Evolutionary conservation across 2,797 vertebrate species (phyloP).

Genomic region (Gallirallus australis): DNA sequence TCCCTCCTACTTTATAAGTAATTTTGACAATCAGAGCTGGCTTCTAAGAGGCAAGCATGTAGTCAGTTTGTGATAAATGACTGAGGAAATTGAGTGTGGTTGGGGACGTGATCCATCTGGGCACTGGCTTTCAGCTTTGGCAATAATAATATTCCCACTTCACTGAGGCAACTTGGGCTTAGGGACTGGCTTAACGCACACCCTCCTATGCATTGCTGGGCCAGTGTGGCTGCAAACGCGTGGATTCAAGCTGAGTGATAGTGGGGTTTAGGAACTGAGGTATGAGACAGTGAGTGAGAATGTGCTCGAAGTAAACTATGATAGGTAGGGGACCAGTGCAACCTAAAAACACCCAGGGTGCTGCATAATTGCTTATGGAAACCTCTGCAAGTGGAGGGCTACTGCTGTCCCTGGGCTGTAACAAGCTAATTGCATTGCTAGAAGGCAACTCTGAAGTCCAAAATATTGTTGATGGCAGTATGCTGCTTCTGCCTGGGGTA

Average conservation of each 20-base stretch:
- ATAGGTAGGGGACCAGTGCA: neutral
- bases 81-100: neutral
- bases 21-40: neutral
- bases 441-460: neutral
- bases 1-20: neutral
- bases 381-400: neutral
- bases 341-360: accelerated
- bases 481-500: neutral
- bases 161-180: neutral
- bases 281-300: neutral
- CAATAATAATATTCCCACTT: neutral
- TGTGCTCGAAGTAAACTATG: neutral
- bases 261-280: neutral
- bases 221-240: neutral
- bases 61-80: accelerated
- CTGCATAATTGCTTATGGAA: neutral
- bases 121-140: neutral
- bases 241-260: neutral
- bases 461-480: neutral
- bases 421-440: neutral
- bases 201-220: neutral
- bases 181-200: neutral
- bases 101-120: neutral
- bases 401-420: neutral
- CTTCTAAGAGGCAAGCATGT: neutral